A percentile compares a stretch with the other conserved stretches of the same genome.
Conservation (phyloP, 1,140 invertebrate genomes). For the Sitodiplosis mosellana region DNA sequence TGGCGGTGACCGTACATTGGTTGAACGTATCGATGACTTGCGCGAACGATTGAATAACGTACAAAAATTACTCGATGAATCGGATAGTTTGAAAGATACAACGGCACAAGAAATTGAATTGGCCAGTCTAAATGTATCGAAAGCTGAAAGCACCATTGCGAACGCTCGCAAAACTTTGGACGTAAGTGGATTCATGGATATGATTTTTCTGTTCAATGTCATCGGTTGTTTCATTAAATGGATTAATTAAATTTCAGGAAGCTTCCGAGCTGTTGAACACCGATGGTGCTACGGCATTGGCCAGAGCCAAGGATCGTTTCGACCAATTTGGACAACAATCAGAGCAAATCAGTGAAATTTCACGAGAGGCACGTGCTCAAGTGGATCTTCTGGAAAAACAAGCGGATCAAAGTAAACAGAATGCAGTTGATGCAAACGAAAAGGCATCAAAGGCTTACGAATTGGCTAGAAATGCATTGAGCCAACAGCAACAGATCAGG, state of each 20-base stretch:
- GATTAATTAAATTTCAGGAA: slow-evolving; percentile 27
- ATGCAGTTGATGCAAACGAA: slow-evolving; percentile 64
- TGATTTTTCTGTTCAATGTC: background rate
- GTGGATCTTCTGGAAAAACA: slow-evolving; percentile 60
- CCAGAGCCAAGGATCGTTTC: slow-evolving; percentile 62
- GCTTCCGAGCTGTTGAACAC: slow-evolving; percentile 57
- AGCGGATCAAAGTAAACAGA: slow-evolving; percentile 53
- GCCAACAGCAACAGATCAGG: slow-evolving; percentile 61
- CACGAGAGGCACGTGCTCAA: slow-evolving; percentile 60
- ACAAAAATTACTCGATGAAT: slow-evolving; percentile 37
- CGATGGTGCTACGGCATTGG: slow-evolving; percentile 57
- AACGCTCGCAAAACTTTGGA: slow-evolving; percentile 49
- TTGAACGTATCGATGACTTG: slow-evolving; percentile 46
- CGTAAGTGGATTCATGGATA: slow-evolving; percentile 18
- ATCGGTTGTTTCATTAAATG: background rate
- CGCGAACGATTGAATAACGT: slow-evolving; percentile 44
- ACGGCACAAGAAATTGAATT: slow-evolving; percentile 38
- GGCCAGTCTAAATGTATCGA: slow-evolving; percentile 47
- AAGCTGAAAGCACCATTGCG: slow-evolving; percentile 52
- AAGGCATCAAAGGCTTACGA: slow-evolving; percentile 63
- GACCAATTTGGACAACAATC: slow-evolving; percentile 79
- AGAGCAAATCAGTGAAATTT: slow-evolving; percentile 75
- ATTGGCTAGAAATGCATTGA: slow-evolving; percentile 60
- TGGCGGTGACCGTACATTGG: slow-evolving; percentile 39
- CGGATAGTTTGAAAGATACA: slow-evolving; percentile 36